Conservation (phyloP, 2,888 invertebrate species). For the Calameuta pallipes region DNA sequence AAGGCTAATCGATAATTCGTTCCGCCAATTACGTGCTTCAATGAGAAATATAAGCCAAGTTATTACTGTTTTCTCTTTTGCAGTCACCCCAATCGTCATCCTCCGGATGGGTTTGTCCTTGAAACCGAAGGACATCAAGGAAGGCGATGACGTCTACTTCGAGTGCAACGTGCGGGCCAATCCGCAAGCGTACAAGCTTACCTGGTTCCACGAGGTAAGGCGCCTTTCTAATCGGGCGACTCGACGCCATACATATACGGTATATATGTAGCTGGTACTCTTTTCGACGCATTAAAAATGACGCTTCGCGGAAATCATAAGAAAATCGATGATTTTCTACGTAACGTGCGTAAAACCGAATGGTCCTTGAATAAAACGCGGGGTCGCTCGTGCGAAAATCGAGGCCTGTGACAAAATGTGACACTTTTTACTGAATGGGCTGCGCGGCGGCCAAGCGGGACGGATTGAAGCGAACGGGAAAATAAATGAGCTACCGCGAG, state of each 20-base stretch:
- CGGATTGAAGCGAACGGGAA: slow-evolving; percentile 26
- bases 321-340: neutral
- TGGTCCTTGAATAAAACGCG: neutral
- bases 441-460: slow-evolving; percentile 1
- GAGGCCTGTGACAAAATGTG: neutral
- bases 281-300: neutral
- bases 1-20: neutral
- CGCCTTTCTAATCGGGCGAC: neutral
- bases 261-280: too few relatives aligned
- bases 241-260: too few relatives aligned
- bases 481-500: slow-evolving; percentile 19
- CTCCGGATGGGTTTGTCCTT: slow-evolving; percentile 86
- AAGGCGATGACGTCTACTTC: slow-evolving; percentile 90
- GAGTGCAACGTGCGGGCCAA: slow-evolving; percentile 89
- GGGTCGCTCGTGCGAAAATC: neutral
- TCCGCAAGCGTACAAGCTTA: slow-evolving; percentile 83
- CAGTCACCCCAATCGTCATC: slow-evolving; percentile 81
- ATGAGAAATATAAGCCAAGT: too few relatives aligned
- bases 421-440: neutral
- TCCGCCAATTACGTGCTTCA: too few relatives aligned
- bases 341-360: neutral
- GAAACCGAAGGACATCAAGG: slow-evolving; percentile 87
- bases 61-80: neutral
- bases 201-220: slow-evolving; percentile 89
- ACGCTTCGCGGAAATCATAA: neutral